Conservation (phyloP, 2,888 invertebrate genomes). For the Chloromyia formosa region DNA sequence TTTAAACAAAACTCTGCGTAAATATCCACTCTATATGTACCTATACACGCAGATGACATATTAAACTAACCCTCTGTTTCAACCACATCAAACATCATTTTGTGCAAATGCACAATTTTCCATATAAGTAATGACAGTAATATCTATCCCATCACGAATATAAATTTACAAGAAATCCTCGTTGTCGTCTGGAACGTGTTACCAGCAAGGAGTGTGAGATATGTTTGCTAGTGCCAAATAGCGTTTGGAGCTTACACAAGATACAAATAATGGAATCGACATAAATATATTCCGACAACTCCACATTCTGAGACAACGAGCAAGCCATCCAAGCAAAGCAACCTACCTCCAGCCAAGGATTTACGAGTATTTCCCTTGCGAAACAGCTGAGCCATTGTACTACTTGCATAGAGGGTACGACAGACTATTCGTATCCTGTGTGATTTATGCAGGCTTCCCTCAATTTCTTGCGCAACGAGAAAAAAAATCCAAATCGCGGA, state of each 20-base stretch:
- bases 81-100: slow-evolving; percentile 31
- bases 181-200: neutral
- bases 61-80: neutral
- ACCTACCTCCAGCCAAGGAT: neutral
- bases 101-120: slow-evolving; percentile 39
- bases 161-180: neutral
- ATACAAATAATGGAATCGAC: slow-evolving; percentile 10
- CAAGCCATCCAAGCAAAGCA: no score
- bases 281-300: slow-evolving; percentile 31
- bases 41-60: neutral
- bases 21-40: no score
- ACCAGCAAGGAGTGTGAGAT: neutral
- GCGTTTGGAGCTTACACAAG: slow-evolving; percentile 13
- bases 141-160: no score
- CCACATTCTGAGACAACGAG: neutral
- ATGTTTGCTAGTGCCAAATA: slow-evolving; percentile 39
- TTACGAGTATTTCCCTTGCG: slow-evolving; percentile 42
- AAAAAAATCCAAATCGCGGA: slow-evolving; percentile 14
- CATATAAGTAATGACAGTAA: neutral
- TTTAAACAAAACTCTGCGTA: no score
- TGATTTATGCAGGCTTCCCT: neutral
- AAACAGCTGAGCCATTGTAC: slow-evolving; percentile 37
- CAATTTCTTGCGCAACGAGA: neutral
- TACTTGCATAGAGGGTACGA: no score
- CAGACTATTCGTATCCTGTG: no score